A percentile compares a stretch with the other conserved stretches of the same genome.
Conservation (phyloP, 2,888 invertebrate genomes). For the Trissolcus brochymenae region DNA sequence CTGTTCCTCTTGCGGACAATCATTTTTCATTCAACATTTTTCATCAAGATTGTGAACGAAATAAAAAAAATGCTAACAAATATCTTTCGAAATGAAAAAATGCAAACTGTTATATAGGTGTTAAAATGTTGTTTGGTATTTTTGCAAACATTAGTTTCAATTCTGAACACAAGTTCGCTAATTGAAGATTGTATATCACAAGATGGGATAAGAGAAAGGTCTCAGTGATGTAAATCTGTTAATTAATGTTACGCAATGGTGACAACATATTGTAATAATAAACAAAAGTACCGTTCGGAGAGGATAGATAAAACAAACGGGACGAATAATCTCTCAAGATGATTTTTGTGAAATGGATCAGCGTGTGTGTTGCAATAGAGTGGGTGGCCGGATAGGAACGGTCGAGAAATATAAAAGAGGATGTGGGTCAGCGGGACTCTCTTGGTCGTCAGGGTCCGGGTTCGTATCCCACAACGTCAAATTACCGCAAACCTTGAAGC, state of each 20-base stretch:
- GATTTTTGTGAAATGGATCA: slow-evolving; percentile 25
- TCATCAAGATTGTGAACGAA: too few species aligned
- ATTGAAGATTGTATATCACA: slow-evolving; percentile 18
- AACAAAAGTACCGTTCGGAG: slow-evolving; percentile 22
- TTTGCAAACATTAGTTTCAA: neutral
- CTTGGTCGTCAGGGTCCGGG: slow-evolving; percentile 69
- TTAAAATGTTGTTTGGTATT: too few species aligned
- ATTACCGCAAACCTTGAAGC: slow-evolving; percentile 50
- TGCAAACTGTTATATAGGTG: too few species aligned
- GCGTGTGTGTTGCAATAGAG: slow-evolving; percentile 17
- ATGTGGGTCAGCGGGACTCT: slow-evolving; percentile 68
- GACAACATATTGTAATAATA: slow-evolving; percentile 41
- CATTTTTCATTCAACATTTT: too few species aligned
- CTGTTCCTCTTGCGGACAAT: too few species aligned
- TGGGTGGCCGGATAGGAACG: slow-evolving; percentile 43
- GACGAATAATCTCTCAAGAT: slow-evolving; percentile 11
- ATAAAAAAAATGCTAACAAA: too few species aligned
- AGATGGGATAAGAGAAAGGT: slow-evolving; percentile 45
- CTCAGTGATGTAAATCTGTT: slow-evolving; percentile 35
- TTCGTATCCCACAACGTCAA: slow-evolving; percentile 61
- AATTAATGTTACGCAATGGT: slow-evolving; percentile 43
- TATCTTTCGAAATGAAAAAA: too few species aligned
- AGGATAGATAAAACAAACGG: slow-evolving; percentile 6
- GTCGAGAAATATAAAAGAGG: slow-evolving; percentile 55
- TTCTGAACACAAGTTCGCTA: neutral